phyloP scores from a whole-genome alignment of 2,797 vertebrate species.

The Cyclura pinguis region DNA sequence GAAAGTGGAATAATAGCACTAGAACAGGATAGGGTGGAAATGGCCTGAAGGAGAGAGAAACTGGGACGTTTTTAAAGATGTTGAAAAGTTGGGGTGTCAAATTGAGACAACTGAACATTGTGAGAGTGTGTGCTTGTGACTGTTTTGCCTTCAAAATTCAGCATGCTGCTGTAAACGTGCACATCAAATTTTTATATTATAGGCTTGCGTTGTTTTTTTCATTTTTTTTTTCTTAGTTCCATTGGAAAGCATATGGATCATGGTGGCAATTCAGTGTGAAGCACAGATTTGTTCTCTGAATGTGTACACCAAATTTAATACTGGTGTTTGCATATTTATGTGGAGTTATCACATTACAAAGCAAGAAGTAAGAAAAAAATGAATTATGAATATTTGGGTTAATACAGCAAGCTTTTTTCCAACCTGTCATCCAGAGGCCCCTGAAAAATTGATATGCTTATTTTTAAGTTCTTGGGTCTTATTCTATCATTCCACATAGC shows the following conservation, averaged over 20 bases:
- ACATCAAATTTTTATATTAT: too few relatives aligned
- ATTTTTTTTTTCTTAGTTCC: too few relatives aligned
- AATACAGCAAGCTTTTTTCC: not conserved
- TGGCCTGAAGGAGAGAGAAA: too few relatives aligned
- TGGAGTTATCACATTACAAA: too few relatives aligned
- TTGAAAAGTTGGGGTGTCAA: too few relatives aligned
- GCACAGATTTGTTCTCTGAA: not conserved
- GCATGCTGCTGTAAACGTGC: not conserved
- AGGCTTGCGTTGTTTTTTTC: not conserved
- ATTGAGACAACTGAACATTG: too few relatives aligned
- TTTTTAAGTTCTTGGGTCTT: not conserved
- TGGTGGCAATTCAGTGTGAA: not conserved
- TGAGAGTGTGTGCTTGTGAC: too few relatives aligned
- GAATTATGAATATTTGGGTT: not conserved
- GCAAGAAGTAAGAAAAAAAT: not conserved
- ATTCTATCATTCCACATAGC: not conserved
- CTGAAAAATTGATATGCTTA: not conserved
- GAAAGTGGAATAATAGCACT: too few relatives aligned
- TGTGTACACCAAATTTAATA: not conserved
- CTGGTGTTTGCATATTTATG: not conserved
- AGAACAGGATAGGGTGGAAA: too few relatives aligned
- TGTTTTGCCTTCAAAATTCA: too few relatives aligned
- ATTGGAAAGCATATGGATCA: too few relatives aligned
- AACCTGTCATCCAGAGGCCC: not conserved
- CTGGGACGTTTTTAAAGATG: too few relatives aligned